Base-by-base conservation (phyloP, 2,888 invertebrate species). In the Copidosoma aretas region DNA sequence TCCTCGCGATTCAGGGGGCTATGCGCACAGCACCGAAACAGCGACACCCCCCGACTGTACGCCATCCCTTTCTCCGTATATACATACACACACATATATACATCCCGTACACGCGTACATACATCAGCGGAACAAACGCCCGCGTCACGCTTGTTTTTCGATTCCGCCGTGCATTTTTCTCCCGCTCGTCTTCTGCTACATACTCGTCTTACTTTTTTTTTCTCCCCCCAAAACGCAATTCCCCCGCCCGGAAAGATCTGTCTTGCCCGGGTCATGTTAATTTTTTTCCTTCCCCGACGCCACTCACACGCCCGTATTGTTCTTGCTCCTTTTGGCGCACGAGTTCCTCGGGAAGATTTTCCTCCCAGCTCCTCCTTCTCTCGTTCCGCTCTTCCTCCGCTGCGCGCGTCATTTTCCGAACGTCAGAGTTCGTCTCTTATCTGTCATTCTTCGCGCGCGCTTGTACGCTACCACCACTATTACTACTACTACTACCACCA, bases 351-450 rank as follows among this genome's bases (percentile, higher is more conserved):
- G n/a, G n/a, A n/a, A 32, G 32, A 3, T 32, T 32, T 32, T 32
- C 32, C 8, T 32, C 8, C 32, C 32, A 32, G 8, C 8, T 32
- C 32, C 8, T 32, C 32, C 8, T 32, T 32, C 8, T 32, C 24
- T 46, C 46, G 19, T 22, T 14, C 14, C 12, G 15, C 15, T 51
- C 24, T 49, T 43, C 32, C 49, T 32, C 32, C 8, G 3, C 32
- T 32, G 32, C 32, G 49, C 39, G 51, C 32, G 60, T 60, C 51
- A 60, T 68, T 64, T 53, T 60, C 64, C 51, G 51, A 51, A 32
- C 51, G 19, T 24, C 56, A n/a, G 51, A 53, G 39, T 32, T n/a
- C 15, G 49, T 32, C 10, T 41, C 41, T 22, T 41, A 14, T 39
- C 14, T 14, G 46, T 41, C 21, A 15, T 15, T 46, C 2, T 12